Evolutionary conservation across 2,113 vertebrate species (phyloP).

Genomic region (Crotalus horridus): DNA sequence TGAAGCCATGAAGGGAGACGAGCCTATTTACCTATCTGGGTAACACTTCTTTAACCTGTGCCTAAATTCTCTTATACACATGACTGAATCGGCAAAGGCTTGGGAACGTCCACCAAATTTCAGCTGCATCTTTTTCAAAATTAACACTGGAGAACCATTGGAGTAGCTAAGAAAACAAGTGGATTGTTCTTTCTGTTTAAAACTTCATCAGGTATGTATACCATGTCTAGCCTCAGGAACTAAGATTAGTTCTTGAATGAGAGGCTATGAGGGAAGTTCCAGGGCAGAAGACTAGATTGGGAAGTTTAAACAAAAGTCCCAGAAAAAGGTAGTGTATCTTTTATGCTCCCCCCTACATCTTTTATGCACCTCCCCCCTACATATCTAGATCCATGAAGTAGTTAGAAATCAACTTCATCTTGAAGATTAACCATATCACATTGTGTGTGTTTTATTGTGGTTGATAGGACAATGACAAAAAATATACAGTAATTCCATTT

Average conservation of each 20-base stretch:
- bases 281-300: background rate
- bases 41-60: background rate
- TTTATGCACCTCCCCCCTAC: background rate
- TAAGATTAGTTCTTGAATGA: background rate
- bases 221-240: background rate
- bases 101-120: constrained; percentile 29
- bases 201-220: background rate
- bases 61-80: constrained; percentile 9
- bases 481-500: background rate
- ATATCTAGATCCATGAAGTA: background rate
- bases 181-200: background rate
- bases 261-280: background rate
- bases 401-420: background rate
- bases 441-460: constrained; percentile 17
- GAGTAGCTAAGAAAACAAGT: constrained; percentile 8
- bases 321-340: background rate
- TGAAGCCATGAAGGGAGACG: background rate
- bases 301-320: background rate
- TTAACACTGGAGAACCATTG: constrained; percentile 14
- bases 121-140: background rate
- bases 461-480: constrained; percentile 7
- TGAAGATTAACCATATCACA: background rate
- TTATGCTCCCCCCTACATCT: too few species aligned
- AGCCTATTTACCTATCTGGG: background rate
- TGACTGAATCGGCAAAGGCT: constrained; percentile 33